A percentile compares a stretch with the other conserved stretches of the same genome.
Conservation (phyloP, 2,888 invertebrate genomes). For the Amaurobius ferox region DNA sequence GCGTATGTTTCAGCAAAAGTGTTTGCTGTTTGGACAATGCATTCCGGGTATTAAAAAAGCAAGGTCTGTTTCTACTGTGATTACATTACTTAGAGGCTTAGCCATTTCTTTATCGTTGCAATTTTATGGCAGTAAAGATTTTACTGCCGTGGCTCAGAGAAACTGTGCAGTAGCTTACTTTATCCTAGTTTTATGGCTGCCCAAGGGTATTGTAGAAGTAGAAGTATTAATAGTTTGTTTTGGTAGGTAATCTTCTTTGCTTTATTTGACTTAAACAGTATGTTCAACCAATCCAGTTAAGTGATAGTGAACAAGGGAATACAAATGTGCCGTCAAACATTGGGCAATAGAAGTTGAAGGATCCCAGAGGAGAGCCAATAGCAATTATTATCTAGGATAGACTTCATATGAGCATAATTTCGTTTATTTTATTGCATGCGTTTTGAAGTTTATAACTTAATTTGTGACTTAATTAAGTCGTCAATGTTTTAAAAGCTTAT, state of each 20-base stretch:
- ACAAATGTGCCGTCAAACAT: constrained; percentile 5
- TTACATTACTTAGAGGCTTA: constrained; percentile 58
- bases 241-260: constrained; percentile 32
- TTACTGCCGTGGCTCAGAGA: constrained; percentile 47
- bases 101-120: constrained; percentile 56
- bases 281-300: background rate
- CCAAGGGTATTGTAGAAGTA: background rate
- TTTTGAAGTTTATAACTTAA: no score
- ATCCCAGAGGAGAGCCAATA: no score
- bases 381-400: no score
- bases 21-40: constrained; percentile 33
- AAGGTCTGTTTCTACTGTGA: constrained; percentile 52
- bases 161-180: constrained; percentile 29
- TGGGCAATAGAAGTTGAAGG: background rate
- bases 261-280: constrained; percentile 35
- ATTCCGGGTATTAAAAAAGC: constrained; percentile 47
- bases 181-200: constrained; percentile 41
- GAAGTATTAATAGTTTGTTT: constrained; percentile 48
- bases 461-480: no score
- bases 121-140: constrained; percentile 63
- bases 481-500: no score
- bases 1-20: constrained; percentile 27
- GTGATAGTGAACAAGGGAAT: background rate
- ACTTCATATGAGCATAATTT: no score
- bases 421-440: no score